Evolutionary conservation across 2,113 vertebrate genomes (phyloP), one percentile per base, ranked within the genome.

Genomic region (Callithrix jacchus): DNA sequence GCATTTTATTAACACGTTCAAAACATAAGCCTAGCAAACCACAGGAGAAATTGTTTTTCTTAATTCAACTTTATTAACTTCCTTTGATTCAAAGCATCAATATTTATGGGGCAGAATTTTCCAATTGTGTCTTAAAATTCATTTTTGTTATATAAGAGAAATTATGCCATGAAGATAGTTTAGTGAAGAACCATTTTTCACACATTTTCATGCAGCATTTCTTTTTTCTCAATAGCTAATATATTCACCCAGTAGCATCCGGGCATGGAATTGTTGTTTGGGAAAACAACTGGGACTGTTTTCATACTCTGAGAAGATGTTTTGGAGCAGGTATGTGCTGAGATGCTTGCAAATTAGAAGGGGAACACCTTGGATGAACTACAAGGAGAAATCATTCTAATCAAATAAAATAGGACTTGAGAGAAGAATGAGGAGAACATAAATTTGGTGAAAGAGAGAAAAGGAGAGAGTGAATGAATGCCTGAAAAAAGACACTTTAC

Each of bases 61-160:
- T 76, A 88, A 93, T 66, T 91, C 66, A 58, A 52, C n/a, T 79
- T 92, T 87, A 93, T 70, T 96, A 84, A 68, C 70, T 89, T 95
- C 3, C n/a, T 97, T 68, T 45, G 13, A 84, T 87, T 93, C 61
- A 83, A 95, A 58, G 7, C 52, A 96, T 64, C 54, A 89, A 87
- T 95, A 71, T 77, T 91, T 91, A 71, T 58, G 35, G 25, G 30
- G 37, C 23, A 85, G 30, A 94, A 81, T 94, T 70, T 58, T 94
- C 71, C 66, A 87, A 76, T 49, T 76, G 14, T 68, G 52, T 94
- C 42, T 85, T 90, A 90, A 81, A 93, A n/a, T 37, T 89, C n/a
- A 16, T 90, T 11, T 89, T 87, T 16, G 13, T 56, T 92, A 87
- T 49, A 9, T 42, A 42, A 84, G 35, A 70, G 61, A 96, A 20